These are phyloP conservation scores for Oryzias dopingdopingensis DNA, from an alignment of 2,797 vertebrate genomes.

Conservation along the genomic window DNA sequence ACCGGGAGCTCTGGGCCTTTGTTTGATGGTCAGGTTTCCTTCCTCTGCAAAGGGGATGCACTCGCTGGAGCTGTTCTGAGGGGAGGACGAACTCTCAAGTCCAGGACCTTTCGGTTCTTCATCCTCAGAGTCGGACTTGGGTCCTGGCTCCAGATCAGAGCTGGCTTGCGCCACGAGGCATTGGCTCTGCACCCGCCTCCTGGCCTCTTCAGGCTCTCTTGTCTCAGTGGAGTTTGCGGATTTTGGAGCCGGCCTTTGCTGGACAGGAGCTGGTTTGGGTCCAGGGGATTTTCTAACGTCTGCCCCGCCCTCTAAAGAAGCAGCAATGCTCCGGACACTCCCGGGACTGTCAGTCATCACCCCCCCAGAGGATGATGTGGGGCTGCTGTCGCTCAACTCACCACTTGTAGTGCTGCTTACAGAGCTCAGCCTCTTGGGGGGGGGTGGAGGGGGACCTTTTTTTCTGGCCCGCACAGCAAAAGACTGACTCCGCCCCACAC, in stretches of 20 bases:
- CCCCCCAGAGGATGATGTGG: constrained; percentile 5
- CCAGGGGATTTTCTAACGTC: constrained; percentile 18
- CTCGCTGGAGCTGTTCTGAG: constrained; percentile 92
- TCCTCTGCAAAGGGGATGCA: constrained; percentile 96
- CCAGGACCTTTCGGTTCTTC: constrained; percentile 54
- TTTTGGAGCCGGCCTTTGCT: background rate
- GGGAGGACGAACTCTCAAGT: constrained; percentile 70
- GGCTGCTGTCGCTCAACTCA: constrained; percentile 62
- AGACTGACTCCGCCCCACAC: constrained; percentile 89
- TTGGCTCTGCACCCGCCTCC: constrained; percentile 83
- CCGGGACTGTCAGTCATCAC: constrained; percentile 50
- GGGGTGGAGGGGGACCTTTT: constrained; percentile 90
- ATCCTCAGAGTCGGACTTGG: constrained; percentile 82
- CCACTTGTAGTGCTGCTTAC: constrained; percentile 75
- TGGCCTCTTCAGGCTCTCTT: constrained; percentile 33
- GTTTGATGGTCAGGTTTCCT: constrained; percentile 96
- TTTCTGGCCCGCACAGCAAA: constrained; percentile 89
- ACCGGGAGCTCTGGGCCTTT: constrained; percentile 86
- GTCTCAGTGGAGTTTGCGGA: constrained; percentile 9
- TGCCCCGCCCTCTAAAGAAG: constrained; percentile 62
- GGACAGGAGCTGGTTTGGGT: constrained; percentile 3
- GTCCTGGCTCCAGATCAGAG: constrained; percentile 27
- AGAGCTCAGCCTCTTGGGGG: constrained; percentile 92
- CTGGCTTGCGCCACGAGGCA: constrained; percentile 37
- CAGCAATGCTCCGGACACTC: constrained; percentile 69